Evolutionary conservation across 2,113 vertebrate species (phyloP).

Genomic region (Bucco capensis): DNA sequence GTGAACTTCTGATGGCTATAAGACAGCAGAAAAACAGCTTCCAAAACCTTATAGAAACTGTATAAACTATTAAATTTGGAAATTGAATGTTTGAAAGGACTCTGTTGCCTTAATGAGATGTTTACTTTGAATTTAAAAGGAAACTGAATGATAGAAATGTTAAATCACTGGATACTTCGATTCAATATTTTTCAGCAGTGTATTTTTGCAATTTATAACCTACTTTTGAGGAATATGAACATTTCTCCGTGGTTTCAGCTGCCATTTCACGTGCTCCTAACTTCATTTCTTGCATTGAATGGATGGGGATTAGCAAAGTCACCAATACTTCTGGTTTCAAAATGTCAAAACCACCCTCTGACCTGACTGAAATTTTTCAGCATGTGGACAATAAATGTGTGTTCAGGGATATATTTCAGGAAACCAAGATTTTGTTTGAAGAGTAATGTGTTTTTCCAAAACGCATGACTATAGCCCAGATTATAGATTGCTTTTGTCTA

Average conservation of each 20-base stretch:
- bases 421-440: not conserved
- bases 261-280: not conserved
- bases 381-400: not conserved
- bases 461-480: not conserved
- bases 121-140: not conserved
- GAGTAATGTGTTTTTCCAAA: not conserved
- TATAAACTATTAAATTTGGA: not conserved
- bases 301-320: not conserved
- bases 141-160: not conserved
- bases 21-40: not conserved
- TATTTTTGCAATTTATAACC: not conserved
- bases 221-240: not conserved
- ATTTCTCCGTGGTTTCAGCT: not conserved
- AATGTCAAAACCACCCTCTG: not conserved
- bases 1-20: not conserved
- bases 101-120: not conserved
- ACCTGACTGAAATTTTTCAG: not conserved
- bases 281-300: not conserved
- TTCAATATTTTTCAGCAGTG: not conserved
- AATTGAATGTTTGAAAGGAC: not conserved
- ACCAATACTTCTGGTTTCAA: not conserved
- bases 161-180: not conserved
- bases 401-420: not conserved
- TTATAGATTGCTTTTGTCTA: too few species aligned
- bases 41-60: not conserved